These are phyloP conservation scores for Harpagoxenus sublaevis DNA, from an alignment of 2,888 invertebrate genomes.

Conservation along the genomic window DNA sequence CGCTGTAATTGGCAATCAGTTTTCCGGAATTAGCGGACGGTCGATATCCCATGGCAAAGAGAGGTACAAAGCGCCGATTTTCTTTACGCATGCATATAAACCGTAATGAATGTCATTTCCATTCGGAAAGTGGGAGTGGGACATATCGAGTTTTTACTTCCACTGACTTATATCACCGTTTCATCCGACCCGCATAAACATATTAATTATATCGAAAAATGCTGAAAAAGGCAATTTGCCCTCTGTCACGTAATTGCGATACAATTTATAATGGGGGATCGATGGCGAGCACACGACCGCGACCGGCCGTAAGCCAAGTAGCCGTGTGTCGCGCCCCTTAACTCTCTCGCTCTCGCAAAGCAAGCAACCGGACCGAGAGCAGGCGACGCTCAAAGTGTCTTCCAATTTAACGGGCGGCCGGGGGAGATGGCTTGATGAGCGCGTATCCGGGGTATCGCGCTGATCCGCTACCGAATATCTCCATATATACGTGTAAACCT, in stretches of 20 bases:
- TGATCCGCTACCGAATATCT: conserved; percentile 68
- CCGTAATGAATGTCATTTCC: conserved; percentile 41
- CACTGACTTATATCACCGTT: conserved; percentile 30
- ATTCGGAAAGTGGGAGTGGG: conserved; percentile 30
- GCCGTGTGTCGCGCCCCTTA: not conserved
- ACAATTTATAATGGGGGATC: conserved; percentile 43
- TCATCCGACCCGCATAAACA: not conserved
- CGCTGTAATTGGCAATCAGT: conserved; percentile 51
- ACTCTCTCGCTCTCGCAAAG: conserved; percentile 37
- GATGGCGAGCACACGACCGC: not conserved
- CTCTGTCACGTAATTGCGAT: conserved; percentile 22
- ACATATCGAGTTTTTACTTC: conserved; percentile 38
- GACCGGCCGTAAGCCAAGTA: conserved; percentile 17
- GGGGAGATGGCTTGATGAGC: conserved; percentile 63
- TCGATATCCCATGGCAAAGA: conserved; percentile 31
- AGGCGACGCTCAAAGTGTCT: conserved; percentile 51
- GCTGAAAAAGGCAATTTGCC: conserved; percentile 7
- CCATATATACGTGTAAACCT: conserved; percentile 75
- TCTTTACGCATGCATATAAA: conserved; percentile 32
- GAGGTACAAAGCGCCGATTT: conserved; percentile 44
- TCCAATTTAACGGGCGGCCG: conserved; percentile 51
- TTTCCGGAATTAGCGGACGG: conserved; percentile 44
- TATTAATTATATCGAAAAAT: conserved; percentile 46
- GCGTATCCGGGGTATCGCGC: conserved; percentile 60
- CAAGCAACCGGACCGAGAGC: not conserved